Evolutionary conservation across 1,140 invertebrate genomes (phyloP).

Genomic region (Diorhabda elongata): DNA sequence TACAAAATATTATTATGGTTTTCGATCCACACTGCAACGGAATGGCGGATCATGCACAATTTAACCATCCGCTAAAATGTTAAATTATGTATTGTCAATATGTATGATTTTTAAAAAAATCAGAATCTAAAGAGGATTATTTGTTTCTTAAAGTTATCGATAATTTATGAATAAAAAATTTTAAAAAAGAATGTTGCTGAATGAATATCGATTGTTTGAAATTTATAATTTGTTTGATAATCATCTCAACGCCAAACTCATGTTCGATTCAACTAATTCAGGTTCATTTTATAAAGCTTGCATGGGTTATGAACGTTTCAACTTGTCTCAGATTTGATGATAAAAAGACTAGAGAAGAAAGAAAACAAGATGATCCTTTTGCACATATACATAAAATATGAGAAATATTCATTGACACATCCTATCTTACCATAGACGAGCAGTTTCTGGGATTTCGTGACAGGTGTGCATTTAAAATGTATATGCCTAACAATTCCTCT

Average conservation of each 20-base stretch:
- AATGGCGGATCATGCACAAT: too few species aligned
- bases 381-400: constrained; percentile 33
- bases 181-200: too few species aligned
- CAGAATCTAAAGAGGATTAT: too few species aligned
- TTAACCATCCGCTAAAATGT: too few species aligned
- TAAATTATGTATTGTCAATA: too few species aligned
- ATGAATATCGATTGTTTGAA: too few species aligned
- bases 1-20: too few species aligned
- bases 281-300: constrained; percentile 10
- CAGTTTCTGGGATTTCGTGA: constrained; percentile 31
- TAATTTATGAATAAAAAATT: too few species aligned
- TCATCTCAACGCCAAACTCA: constrained; percentile 14
- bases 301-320: constrained; percentile 42
- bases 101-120: too few species aligned
- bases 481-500: constrained; percentile 41
- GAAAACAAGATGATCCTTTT: constrained; percentile 39
- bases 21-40: too few species aligned
- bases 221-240: too few species aligned
- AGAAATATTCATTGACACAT: constrained; percentile 27
- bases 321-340: constrained; percentile 43
- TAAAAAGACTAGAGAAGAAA: constrained; percentile 32
- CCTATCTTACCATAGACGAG: constrained; percentile 32
- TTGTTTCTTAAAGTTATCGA: too few species aligned
- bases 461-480: constrained; percentile 35
- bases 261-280: constrained; percentile 33